Conservation (phyloP, 1,140 invertebrate species). For the Apis laboriosa region DNA sequence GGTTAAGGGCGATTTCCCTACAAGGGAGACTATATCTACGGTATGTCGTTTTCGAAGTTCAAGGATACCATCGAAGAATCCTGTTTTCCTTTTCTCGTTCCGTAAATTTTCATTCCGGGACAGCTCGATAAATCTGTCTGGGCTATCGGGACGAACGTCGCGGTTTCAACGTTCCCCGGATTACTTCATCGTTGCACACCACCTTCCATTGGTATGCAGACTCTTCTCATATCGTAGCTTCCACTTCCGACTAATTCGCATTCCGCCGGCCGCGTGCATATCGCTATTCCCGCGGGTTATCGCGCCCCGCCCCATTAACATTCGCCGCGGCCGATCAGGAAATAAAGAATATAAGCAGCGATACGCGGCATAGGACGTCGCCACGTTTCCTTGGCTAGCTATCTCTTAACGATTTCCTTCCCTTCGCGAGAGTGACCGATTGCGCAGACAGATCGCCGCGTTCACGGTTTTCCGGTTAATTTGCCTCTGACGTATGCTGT, state of each 20-base stretch:
- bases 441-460: constrained; percentile 43
- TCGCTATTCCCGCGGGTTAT: constrained; percentile 2
- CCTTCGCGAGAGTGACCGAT: not conserved
- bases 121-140: not conserved
- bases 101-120: too few relatives aligned
- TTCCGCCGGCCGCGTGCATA: not conserved
- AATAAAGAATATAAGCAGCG: constrained; percentile 16
- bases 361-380: not conserved
- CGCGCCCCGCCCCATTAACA: constrained; percentile 5
- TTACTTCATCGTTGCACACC: constrained; percentile 26
- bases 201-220: constrained; percentile 16
- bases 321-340: not conserved
- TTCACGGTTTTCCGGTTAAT: constrained; percentile 50
- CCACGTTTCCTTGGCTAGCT: too few relatives aligned
- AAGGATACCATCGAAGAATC: not conserved
- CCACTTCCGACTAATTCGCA: constrained; percentile 33
- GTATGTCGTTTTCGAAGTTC: not conserved
- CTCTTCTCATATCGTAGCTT: not conserved
- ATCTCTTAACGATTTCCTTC: too few relatives aligned
- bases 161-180: not conserved
- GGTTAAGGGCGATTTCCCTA: too few relatives aligned
- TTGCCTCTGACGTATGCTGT: constrained; percentile 50
- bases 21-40: too few relatives aligned
- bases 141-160: not conserved
- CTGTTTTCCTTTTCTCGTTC: too few relatives aligned